Percentiles rank a stretch among this genome's conserved stretches.
Evolutionary conservation across 2,888 invertebrate genomes (phyloP).

Genomic region (Hypena proboscidalis): DNA sequence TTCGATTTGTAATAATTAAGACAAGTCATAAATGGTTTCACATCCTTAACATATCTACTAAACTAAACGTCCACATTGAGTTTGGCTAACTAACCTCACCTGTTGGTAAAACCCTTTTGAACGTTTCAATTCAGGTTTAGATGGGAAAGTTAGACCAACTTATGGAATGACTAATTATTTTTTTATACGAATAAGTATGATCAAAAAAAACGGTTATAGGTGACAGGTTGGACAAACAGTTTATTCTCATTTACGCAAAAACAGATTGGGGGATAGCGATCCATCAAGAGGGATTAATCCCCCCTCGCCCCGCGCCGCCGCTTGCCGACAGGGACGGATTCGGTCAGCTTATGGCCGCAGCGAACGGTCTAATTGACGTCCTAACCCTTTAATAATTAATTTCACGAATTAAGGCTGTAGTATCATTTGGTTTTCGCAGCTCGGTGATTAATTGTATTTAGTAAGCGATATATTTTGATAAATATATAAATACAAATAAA

Average conservation of each 20-base stretch:
- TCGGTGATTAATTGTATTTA: too few species aligned
- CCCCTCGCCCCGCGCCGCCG: conserved; percentile 31
- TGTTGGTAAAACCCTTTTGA: too few species aligned
- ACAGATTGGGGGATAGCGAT: conserved; percentile 62
- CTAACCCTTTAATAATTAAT: conserved; percentile 38
- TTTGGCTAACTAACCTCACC: too few species aligned
- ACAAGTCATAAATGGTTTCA: too few species aligned
- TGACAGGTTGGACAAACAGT: conserved; percentile 51
- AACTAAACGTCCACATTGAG: too few species aligned
- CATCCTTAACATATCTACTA: too few species aligned
- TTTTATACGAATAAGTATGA: conserved; percentile 30
- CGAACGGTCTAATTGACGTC: conserved; percentile 40
- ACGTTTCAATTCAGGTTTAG: too few species aligned
- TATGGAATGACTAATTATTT: too few species aligned
- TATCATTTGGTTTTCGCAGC: background rate
- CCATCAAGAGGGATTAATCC: conserved; percentile 68
- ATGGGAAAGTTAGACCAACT: too few species aligned
- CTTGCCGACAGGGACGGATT: conserved; percentile 42
- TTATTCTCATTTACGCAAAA: conserved; percentile 68
- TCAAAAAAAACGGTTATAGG: conserved; percentile 36
- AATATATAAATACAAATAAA: too few species aligned
- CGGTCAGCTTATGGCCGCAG: conserved; percentile 34
- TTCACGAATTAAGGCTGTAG: conserved; percentile 23
- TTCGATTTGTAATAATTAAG: too few species aligned
- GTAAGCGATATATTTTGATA: too few species aligned